Evolutionary conservation across 2,888 invertebrate genomes (phyloP), one percentile per base, ranked within the genome.

Genomic region (Ennomos erosarius): DNA sequence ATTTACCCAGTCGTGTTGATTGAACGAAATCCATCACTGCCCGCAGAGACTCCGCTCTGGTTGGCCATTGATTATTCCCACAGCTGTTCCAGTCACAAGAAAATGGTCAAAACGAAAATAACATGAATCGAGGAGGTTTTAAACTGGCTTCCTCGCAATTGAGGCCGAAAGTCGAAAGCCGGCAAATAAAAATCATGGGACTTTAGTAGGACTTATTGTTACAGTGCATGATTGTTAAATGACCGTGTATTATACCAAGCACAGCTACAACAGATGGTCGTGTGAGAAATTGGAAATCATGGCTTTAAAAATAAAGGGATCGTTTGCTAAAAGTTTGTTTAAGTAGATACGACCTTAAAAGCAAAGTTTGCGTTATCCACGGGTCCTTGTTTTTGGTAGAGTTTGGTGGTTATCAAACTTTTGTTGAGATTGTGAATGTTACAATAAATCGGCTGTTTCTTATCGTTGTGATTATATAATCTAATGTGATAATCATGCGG

Each of bases 11-110:
- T 70, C 69, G 68, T 75, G 75, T 81, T 84, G 81, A 84, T 84
- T 84, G 82, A 76, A 74, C 73, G 62, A 78, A 83, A 84, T 81
- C 79, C 78, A 80, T 82, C 82, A 82, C 72, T 70, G 71, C 62
- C 71, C 70, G 65, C 69, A 75, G 46, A 50, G 69, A 73, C 67
- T 64, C 69, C 60, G 70, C 73, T 73, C 69, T 65, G 60, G 65
- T 71, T 69, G 60, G 67, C 77, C 75, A 80, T 82, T 82, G 80
- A 82, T 79, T 81, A 74, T 73, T 75, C 75, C 66, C 63, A 60
- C 65, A 66, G 69, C 68, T 73, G 67, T 66, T 68, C 56, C 71
- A 65, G 66, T 73, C 76, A 73, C 71, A 67, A 68, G 57, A 64
- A 65, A 68, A 65, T 60, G 36, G 51, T 55, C 55, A 69, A 72